Base-by-base conservation (phyloP, 2,113 vertebrate genomes). In the Crocuta crocuta region DNA sequence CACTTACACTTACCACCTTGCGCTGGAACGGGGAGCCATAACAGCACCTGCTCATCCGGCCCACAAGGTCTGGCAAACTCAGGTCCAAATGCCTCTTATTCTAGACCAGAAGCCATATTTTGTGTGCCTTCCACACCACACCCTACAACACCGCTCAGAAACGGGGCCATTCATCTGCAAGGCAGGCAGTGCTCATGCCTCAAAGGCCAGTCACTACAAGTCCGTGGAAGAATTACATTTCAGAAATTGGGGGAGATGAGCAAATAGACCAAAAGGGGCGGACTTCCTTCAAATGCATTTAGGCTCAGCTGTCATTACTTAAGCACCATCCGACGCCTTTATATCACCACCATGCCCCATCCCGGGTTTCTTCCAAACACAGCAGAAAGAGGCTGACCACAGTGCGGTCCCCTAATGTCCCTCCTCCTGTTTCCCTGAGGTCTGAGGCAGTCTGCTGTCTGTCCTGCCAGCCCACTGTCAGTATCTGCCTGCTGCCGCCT, bases 11-110 rank as follows among this genome's bases (percentile, higher is more conserved):
- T 33, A 9, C 39, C 5, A 33, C 58, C 55, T 85, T 23, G 21
- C 16, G n/a, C 24, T 1, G 23, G 23, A 16, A 63, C 0, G 0
- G 45, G 45, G 21, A 48, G 7, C n/a, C 31, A 5, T 76, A 48
- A 33, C 1, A 8, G 50, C 65, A 63, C 10, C 24, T 0, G 8
- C 53, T 63, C 33, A 0, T 9, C 3, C 4, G 35, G 31, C 21
- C 84, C 5, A 21, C 10, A 0, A 31, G 6, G 35, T 39, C 55
- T 2, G 26, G 61, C n/a, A 35, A 39, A 65, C n/a, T 24, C 43
- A 76, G 21, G 53, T 4, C 61, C 61, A 50, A 66, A 4, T 0
- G 28, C 24, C 53, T 83, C 70, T 84, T 3, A 9, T 17, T 12
- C 26, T 10, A 50, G 23, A 45, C 78, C 7, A 45, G 48, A 84